Evolutionary conservation across 2,113 vertebrate species (phyloP).

Genomic region (Amphiprion ocellaris): DNA sequence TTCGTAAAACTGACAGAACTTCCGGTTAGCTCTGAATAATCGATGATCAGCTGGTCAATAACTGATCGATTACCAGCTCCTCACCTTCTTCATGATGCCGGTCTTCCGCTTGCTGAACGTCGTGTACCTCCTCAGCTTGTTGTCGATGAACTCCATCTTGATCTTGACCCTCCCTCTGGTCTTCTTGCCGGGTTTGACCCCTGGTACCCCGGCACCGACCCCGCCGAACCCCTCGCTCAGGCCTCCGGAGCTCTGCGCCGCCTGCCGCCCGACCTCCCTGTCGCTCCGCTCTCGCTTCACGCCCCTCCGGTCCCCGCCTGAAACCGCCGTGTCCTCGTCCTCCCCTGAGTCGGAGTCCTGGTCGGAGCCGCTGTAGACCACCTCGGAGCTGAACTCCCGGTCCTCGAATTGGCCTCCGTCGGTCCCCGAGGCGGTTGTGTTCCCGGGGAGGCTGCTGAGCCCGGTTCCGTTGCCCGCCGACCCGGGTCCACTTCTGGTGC

Average conservation of each 20-base stretch:
- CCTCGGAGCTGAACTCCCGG: conserved; percentile 55
- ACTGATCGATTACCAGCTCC: no score
- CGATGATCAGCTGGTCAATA: no score
- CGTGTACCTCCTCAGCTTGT: conserved; percentile 93
- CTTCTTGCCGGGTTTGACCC: conserved; percentile 94
- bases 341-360: conserved; percentile 89
- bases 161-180: conserved; percentile 95
- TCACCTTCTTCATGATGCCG: conserved; percentile 95
- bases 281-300: conserved; percentile 86
- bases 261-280: conserved; percentile 73
- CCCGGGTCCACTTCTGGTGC: conserved; percentile 70
- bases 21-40: no score
- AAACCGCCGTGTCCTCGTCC: conserved; percentile 85
- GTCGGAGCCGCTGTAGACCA: conserved; percentile 86
- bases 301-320: conserved; percentile 72
- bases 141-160: conserved; percentile 96
- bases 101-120: conserved; percentile 98
- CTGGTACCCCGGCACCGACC: conserved; percentile 81
- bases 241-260: conserved; percentile 60
- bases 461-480: conserved; percentile 74
- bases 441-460: conserved; percentile 17
- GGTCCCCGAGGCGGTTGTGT: conserved; percentile 52
- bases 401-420: conserved; percentile 72
- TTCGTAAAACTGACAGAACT: no score
- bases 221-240: conserved; percentile 78